phyloP scores from a whole-genome alignment of 2,797 vertebrate species.

The Otolemur crassicaudatus region DNA sequence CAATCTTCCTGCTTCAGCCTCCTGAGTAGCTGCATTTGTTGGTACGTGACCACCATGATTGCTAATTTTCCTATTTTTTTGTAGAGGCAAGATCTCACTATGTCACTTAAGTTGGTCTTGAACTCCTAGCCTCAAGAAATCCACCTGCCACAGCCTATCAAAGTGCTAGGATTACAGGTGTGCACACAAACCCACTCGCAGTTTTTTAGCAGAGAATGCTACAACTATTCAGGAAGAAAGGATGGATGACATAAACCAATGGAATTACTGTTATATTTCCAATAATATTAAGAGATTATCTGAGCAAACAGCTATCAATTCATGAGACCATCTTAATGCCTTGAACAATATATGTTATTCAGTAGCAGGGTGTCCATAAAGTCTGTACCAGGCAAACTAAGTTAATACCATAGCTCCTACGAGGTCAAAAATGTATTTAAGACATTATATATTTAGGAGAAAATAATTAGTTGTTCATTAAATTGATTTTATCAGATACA shows the following conservation, averaged over 20 bases:
- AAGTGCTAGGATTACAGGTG: background rate
- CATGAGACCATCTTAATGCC: background rate
- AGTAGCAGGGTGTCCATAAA: no score
- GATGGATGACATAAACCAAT: background rate
- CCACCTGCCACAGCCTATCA: background rate
- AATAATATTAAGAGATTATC: background rate
- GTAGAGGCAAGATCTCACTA: background rate
- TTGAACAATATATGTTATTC: background rate
- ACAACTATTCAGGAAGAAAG: background rate
- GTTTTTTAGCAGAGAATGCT: background rate
- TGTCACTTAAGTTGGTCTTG: background rate
- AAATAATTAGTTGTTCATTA: background rate
- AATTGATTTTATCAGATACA: background rate
- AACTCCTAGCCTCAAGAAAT: background rate
- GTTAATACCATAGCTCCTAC: background rate
- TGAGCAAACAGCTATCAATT: background rate
- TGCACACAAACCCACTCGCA: background rate
- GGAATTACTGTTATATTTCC: background rate
- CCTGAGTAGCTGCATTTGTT: background rate
- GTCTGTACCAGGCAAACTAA: background rate
- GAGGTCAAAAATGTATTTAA: background rate
- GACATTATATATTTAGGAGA: background rate
- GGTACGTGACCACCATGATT: background rate
- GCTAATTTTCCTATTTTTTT: background rate
- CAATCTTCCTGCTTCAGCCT: background rate